These are phyloP conservation scores for Craniophora ligustri DNA, from an alignment of 2,888 invertebrate species.

Conservation along the genomic window DNA sequence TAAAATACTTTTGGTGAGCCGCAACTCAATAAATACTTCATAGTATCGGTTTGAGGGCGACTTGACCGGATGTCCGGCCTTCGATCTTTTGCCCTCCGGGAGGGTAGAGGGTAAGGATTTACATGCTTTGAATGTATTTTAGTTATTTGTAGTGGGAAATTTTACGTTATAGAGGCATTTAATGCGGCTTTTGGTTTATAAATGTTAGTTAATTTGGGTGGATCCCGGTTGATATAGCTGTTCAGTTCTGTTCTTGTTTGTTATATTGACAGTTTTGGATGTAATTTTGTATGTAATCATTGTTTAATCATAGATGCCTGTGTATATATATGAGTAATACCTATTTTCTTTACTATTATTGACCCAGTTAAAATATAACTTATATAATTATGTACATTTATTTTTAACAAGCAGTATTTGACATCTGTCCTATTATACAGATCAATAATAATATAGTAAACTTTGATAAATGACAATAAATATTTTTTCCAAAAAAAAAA, in stretches of 20 bases:
- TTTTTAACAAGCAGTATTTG: too few species aligned
- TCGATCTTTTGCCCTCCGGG: conserved; percentile 82
- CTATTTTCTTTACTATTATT: too few species aligned
- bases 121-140: conserved; percentile 71
- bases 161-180: conserved; percentile 54
- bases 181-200: conserved; percentile 36
- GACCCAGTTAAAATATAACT: too few species aligned
- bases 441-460: too few species aligned
- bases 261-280: too few species aligned
- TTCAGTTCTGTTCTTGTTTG: conserved; percentile 4
- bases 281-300: too few species aligned
- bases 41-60: conserved; percentile 85
- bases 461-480: too few species aligned
- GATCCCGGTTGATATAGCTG: neutral
- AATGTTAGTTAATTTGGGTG: conserved; percentile 45
- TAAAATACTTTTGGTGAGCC: conserved; percentile 86
- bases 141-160: conserved; percentile 66
- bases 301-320: too few species aligned
- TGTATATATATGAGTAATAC: too few species aligned
- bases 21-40: conserved; percentile 88
- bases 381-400: too few species aligned
- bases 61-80: conserved; percentile 84
- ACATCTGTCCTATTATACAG: too few species aligned
- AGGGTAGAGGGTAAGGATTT: conserved; percentile 59
- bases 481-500: too few species aligned